Evolutionary conservation across 2,797 vertebrate genomes (phyloP).

Genomic region (Rhynchotus rufescens): DNA sequence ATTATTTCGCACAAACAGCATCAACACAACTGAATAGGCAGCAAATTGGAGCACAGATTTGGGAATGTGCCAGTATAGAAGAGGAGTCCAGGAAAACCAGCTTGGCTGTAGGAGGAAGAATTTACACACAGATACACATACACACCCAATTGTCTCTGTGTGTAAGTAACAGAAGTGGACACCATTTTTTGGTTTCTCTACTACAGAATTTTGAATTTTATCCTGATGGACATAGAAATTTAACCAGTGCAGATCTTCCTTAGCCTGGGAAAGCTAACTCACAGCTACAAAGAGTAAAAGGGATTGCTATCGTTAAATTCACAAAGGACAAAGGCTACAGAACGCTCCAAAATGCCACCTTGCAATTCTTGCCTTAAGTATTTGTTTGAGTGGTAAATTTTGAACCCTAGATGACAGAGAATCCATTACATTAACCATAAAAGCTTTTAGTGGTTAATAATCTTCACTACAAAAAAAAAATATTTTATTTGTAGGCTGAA

Average conservation of each 20-base stretch:
- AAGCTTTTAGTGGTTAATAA: background rate
- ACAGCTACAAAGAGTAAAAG: background rate
- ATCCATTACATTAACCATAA: background rate
- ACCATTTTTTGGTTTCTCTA: background rate
- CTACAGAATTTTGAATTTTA: background rate
- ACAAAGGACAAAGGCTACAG: background rate
- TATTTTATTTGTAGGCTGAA: background rate
- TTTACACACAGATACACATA: accelerated
- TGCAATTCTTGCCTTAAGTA: background rate
- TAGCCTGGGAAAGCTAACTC: background rate
- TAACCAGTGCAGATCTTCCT: background rate
- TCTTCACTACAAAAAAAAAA: background rate
- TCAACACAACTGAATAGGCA: background rate
- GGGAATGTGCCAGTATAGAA: background rate
- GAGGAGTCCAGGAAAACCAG: background rate
- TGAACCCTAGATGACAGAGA: background rate
- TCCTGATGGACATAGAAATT: background rate
- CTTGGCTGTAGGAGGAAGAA: background rate
- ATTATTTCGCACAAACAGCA: background rate
- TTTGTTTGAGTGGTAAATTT: background rate
- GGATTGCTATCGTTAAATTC: background rate
- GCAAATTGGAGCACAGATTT: background rate
- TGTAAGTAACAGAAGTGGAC: background rate
- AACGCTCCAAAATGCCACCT: background rate
- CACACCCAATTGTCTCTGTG: background rate